Base-by-base conservation (phyloP, 2,113 vertebrate genomes). In the Colossoma macropomum region DNA sequence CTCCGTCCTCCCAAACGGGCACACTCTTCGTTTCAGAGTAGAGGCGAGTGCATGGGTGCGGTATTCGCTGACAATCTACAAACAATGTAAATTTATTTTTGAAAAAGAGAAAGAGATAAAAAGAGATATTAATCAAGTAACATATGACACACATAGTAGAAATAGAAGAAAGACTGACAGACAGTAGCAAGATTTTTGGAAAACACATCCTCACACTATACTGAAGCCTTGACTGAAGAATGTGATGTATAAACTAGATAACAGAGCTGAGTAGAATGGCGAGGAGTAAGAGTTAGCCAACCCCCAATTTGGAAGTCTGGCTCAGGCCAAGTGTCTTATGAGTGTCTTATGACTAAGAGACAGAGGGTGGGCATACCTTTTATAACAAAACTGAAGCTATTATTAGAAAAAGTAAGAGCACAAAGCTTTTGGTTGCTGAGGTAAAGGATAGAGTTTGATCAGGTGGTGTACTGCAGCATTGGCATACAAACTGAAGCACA, bases 11-110 rank as follows among this genome's bases (percentile, higher is more conserved):
- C 97, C 97, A 98, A 84, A 98, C 92, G 0, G 96, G 97, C 84
- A 97, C 92, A 9, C 96, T 96, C 93, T 96, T 97, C 25, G 96
- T 97, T 91, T 98, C 97, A 0, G 96, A 98, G 90, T 96, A 97
- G 68, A 99, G 95, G 71, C 96, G 94, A 0, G 97, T 98, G 85
- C 97, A 98, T 32, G 95, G 94, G 82, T 95, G 96, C 7, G 96
- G 95, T 87, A 95, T 92, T 91, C 96, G 96, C 88, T 95, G 96
- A 90, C 97, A 99, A 82, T 89, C 97, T 97, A 92, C 82, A 84
- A 69, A 91, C 84, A 86, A 56, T 70, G 81, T 30, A 50, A 1
- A 45, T 9, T 45, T 45, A 9, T 11, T 45, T 11, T 25, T 66
- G 65, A 21, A 17, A 63, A 50, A 41, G 28, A 63, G 17, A 13